Base-by-base conservation (phyloP, 64 coral and sea anemone genomes). In the Stichodactyla mertensii region DNA sequence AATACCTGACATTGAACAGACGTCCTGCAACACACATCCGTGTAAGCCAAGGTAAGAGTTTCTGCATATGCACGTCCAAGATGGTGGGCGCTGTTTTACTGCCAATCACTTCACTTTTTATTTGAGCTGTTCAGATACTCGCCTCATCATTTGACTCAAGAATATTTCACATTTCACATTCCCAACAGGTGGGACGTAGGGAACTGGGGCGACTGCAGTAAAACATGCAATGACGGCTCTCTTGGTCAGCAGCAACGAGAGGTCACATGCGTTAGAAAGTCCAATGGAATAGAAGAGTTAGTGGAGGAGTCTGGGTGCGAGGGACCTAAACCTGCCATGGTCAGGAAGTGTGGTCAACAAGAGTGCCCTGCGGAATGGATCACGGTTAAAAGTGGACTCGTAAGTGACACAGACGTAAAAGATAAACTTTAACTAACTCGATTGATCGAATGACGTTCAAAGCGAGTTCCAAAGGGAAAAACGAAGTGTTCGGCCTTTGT, bases 201-300 rank as follows among this genome's bases (percentile, higher is more conserved):
- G 52, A 83, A 85, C 52, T 90, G 89, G 89, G 52, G 57, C 4
- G 89, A 90, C 13, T 90, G 89, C 5, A 61, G 67, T 18, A 90
- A 90, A 51, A 90, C 66, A 19, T 90, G 89, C 53, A 90, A 90
- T 56, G 89, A 90, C 71, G 89, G 89, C n/a, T n/a, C 77, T 13
- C 83, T 71, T 52, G 89, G 89, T 51, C 55, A 90, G 71, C 84
- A 84, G 83, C 52, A 82, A 61, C 55, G 89, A 51, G 71, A 90
- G 45, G 83, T 90, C 27, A 85, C 84, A 22, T 90, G 89, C 12
- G 55, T 74, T 15, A 84, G 55, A 11, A 74, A 90, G 82, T 86
- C 89, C 4, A 70, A 90, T 71, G 89, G 82, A 19, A 62, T 62
- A 5, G 89, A 90, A 57, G 84, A 70, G 16, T 55, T 85, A 61